phyloP scores from a whole-genome alignment of 2,888 invertebrate species.

The Lasioglossum villosulum region DNA sequence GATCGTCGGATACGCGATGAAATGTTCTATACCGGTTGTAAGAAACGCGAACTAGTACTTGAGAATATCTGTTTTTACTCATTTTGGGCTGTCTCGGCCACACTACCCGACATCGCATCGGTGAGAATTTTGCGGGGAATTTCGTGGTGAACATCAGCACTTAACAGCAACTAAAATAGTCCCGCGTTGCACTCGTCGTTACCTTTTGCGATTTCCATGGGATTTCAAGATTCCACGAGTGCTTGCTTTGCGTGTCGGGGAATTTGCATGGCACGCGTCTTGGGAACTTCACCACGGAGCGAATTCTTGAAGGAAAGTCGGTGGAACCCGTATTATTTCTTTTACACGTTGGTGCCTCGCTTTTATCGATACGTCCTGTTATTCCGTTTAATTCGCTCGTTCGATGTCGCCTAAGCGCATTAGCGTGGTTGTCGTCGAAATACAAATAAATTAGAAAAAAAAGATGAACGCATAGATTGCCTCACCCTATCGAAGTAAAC shows the following conservation, averaged over 20 bases:
- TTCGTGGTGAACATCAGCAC: conserved; percentile 9
- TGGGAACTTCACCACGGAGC: background rate
- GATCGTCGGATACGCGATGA: background rate
- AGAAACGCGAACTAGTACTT: background rate
- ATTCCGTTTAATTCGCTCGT: background rate
- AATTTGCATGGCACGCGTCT: conserved; percentile 17
- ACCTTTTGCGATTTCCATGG: background rate
- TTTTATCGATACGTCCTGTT: background rate
- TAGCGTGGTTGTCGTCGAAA: too few relatives aligned
- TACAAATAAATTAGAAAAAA: too few relatives aligned
- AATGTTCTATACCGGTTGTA: background rate
- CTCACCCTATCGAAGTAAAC: too few relatives aligned
- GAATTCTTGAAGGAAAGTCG: background rate
- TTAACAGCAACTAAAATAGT: conserved; percentile 11
- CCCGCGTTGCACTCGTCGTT: background rate
- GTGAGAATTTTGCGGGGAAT: conserved; percentile 50
- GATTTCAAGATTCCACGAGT: background rate
- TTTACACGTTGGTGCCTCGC: background rate
- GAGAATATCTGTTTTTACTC: background rate
- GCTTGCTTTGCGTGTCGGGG: background rate
- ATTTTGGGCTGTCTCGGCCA: background rate
- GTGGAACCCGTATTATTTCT: background rate
- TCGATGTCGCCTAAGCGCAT: background rate
- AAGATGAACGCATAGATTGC: too few relatives aligned
- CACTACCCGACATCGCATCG: background rate